Base-by-base conservation (phyloP, 1,140 invertebrate genomes). In the Notospermus geniculatus region DNA sequence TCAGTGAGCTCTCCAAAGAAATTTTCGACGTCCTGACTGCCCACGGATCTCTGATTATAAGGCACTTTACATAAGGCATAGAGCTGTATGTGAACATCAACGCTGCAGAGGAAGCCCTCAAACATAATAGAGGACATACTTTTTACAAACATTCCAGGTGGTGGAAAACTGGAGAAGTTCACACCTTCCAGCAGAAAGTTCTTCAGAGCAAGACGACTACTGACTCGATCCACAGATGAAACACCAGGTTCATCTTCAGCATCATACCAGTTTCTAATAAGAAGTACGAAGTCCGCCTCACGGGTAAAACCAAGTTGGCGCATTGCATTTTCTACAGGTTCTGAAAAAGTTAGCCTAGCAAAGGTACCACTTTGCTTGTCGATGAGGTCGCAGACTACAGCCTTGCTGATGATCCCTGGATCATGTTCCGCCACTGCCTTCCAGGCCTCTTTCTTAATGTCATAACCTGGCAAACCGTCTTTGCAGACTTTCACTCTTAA, bases 221-320 rank as follows among this genome's bases (percentile, higher is more conserved):
- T 45, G 39, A 1, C 62, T 39, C 53, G 30, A 13, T 60, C 28
- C 4, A 25, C 15, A 5, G 36, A 32, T 15, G 13, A 53, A 28
- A 60, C 36, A 2, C 57, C 54, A 15, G 57, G 62, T 7, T 64
- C 46, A 25, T 64, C 58, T 27, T 65, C 59, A 7, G 63, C 58
- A 13, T 57, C 54, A 25, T 45, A 65, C 63, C 62, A 60, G 17
- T 55, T 39, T 13, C 27, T 1, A 11, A 60, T 30, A 17, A 64
- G n/a, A n/a, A 15, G 36, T 27, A 57, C 59, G 19, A 64, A 64
- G 17, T 9, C 19, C 13, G 57, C 57, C 55, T 59, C 57, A 11
- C 22, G 30, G 2, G 15, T 13, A n/a, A 17, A 29, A 13, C 50
- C 50, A 5, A 13, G 43, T 2, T 39, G 11, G 7, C 25, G 1